Conservation (phyloP, 2,797 vertebrate genomes). For the Acanthornis magna region DNA sequence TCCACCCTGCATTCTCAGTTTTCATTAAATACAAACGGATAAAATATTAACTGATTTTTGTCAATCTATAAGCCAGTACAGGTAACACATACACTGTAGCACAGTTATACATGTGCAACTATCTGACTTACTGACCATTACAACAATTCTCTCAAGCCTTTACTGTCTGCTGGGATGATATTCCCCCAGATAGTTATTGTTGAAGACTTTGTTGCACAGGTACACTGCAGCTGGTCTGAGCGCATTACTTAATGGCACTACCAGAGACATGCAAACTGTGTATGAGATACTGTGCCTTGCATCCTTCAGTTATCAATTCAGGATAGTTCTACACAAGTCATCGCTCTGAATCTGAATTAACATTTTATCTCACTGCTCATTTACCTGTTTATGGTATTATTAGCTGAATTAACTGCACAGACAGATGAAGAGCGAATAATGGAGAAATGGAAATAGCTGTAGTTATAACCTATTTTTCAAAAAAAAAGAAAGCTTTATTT, state of each 20-base stretch:
- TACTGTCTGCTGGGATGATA: background rate
- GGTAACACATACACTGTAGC: background rate
- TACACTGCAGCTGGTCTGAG: background rate
- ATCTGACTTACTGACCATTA: background rate
- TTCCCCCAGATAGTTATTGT: background rate
- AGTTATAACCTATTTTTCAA: background rate
- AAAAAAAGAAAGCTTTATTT: background rate
- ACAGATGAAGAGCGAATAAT: background rate
- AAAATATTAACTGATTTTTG: constrained; percentile 32
- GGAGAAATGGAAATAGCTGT: background rate
- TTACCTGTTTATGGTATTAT: background rate
- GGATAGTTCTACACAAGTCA: background rate
- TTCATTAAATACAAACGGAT: constrained; percentile 39
- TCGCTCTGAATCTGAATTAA: constrained; percentile 37
- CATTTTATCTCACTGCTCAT: constrained; percentile 19
- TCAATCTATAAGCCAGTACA: background rate
- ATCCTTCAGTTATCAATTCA: background rate
- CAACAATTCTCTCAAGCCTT: background rate
- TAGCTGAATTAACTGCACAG: constrained; percentile 9
- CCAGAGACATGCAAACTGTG: background rate
- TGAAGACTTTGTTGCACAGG: background rate
- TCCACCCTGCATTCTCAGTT: background rate
- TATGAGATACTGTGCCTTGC: background rate
- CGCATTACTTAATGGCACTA: background rate
- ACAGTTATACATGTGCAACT: background rate